A percentile compares a stretch with the other conserved stretches of the same genome.
phyloP scores from a whole-genome alignment of 2,797 vertebrate species.

The Ctenochaetus hawaiiensis region DNA sequence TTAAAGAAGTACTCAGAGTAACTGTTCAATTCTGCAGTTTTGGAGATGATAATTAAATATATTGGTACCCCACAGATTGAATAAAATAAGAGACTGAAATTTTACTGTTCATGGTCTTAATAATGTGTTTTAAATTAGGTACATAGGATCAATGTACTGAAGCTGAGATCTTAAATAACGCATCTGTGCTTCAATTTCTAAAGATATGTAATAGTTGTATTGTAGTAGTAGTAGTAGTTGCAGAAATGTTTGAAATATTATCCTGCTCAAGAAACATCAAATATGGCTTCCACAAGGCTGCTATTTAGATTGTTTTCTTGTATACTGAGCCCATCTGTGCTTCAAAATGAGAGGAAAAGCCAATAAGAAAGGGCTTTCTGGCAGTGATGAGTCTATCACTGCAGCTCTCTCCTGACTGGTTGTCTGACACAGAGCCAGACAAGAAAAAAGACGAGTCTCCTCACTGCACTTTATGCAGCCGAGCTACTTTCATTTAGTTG shows the following conservation, averaged over 20 bases:
- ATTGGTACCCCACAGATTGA: background rate
- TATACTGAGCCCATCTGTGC: conserved; percentile 54
- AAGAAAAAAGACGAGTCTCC: conserved; percentile 47
- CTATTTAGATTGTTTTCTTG: conserved; percentile 41
- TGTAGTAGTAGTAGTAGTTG: background rate
- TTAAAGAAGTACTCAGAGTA: background rate
- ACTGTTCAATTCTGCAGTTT: background rate
- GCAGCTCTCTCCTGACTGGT: conserved; percentile 58
- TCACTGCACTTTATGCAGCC: conserved; percentile 48
- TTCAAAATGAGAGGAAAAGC: conserved; percentile 42
- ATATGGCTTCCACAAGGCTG: conserved; percentile 10
- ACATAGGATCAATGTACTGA: background rate
- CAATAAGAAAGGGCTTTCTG: conserved; percentile 45
- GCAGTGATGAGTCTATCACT: conserved; percentile 66
- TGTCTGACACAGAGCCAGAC: conserved; percentile 59
- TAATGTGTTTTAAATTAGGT: background rate
- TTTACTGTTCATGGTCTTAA: background rate
- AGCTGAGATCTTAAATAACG: background rate
- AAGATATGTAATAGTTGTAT: background rate
- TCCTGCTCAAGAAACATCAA: conserved; percentile 33
- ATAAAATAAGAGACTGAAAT: background rate
- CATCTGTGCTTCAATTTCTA: background rate
- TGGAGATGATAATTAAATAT: background rate
- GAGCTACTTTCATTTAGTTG: conserved; percentile 31
- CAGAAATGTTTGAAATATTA: conserved; percentile 11